Percentiles rank a stretch among this genome's conserved stretches.
Conservation (phyloP, 92 coral and sea anemone species). For the Phenganax subtilis region DNA sequence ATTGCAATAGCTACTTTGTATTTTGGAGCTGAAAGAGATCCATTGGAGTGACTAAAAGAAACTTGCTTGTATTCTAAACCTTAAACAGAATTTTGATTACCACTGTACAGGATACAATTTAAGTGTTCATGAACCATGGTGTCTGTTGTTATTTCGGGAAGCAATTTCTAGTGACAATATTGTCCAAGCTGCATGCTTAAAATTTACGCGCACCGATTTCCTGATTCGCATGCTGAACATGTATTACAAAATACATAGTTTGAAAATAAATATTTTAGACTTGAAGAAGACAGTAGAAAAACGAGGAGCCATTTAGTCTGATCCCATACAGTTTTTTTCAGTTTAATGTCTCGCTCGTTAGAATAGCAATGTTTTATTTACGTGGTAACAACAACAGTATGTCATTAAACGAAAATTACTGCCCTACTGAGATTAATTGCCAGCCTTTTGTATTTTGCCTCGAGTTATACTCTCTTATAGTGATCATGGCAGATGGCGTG, state of each 20-base stretch:
- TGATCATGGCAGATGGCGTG: constrained; percentile 44
- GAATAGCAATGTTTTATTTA: constrained; percentile 41
- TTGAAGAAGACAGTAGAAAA: constrained; percentile 1
- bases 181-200: background rate
- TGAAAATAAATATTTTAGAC: background rate
- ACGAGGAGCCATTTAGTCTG: constrained; percentile 41
- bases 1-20: background rate
- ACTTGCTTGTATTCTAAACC: background rate
- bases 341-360: constrained; percentile 28
- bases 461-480: constrained; percentile 39
- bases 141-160: constrained; percentile 7
- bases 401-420: constrained; percentile 45
- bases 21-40: too few species aligned
- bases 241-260: background rate
- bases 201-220: background rate
- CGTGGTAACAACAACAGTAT: constrained; percentile 43
- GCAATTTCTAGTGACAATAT: constrained; percentile 9
- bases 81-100: background rate
- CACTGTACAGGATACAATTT: background rate
- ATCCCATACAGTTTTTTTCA: constrained; percentile 35
- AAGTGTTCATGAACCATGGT: constrained; percentile 1
- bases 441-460: constrained; percentile 40
- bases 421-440: constrained; percentile 42
- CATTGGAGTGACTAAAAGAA: background rate
- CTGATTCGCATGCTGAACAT: background rate